Percentiles rank a stretch among this genome's conserved stretches.
Conservation (phyloP, 2,888 invertebrate genomes). For the Zygaena filipendulae region DNA sequence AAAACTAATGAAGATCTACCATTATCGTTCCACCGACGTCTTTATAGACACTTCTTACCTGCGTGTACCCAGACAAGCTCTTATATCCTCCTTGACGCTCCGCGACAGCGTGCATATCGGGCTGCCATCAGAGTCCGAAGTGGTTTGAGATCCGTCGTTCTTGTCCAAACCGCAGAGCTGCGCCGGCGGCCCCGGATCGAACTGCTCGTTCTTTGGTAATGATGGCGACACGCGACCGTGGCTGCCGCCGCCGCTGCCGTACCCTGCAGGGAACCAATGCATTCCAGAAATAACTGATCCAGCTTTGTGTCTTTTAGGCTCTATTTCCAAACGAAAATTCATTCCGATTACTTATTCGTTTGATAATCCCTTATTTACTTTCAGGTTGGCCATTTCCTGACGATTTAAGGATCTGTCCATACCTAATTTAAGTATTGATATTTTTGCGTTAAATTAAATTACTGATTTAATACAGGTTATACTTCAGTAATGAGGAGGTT, state of each 20-base stretch:
- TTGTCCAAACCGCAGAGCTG: slow-evolving; percentile 31
- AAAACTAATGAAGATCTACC: no score
- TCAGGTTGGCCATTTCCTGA: no score
- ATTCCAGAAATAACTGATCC: slow-evolving; percentile 2
- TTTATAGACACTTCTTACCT: slow-evolving; percentile 35
- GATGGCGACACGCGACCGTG: slow-evolving; percentile 53
- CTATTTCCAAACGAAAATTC: no score
- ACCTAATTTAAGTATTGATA: no score
- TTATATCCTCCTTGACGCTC: slow-evolving; percentile 53
- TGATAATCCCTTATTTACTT: no score
- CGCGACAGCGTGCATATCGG: slow-evolving; percentile 50
- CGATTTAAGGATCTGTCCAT: no score
- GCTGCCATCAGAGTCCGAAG: slow-evolving; percentile 47
- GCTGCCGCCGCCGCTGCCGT: slow-evolving; percentile 56
- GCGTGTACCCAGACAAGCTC: slow-evolving; percentile 52
- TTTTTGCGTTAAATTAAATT: no score
- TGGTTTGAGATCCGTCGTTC: slow-evolving; percentile 44
- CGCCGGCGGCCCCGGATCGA: slow-evolving; percentile 23
- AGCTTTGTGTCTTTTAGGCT: no score
- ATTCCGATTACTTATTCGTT: no score
- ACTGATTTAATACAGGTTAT: no score
- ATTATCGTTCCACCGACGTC: no score
- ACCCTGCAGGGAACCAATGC: slow-evolving; percentile 26
- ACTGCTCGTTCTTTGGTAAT: slow-evolving; percentile 53
- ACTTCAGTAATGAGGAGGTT: no score